A percentile compares a stretch with the other conserved stretches of the same genome.
phyloP scores from a whole-genome alignment of 2,113 vertebrate genomes.

The Lampris incognitus region DNA sequence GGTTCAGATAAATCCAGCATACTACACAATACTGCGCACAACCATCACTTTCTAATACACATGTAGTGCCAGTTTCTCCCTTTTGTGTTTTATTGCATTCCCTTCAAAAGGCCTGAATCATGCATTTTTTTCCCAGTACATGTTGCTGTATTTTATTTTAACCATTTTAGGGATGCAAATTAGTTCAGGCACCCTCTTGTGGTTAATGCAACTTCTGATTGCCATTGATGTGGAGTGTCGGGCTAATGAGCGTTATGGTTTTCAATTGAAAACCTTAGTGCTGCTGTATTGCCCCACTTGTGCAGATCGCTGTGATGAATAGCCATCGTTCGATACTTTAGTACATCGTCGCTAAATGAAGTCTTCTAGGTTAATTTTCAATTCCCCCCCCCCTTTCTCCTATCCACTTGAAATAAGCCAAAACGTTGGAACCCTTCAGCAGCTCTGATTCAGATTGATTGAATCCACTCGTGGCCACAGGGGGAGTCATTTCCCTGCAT shows the following conservation, averaged over 20 bases:
- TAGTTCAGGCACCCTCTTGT: slow-evolving; percentile 64
- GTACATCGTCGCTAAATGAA: slow-evolving; percentile 79
- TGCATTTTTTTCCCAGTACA: slow-evolving; percentile 59
- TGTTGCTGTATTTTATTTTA: slow-evolving; percentile 59
- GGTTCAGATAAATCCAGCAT: background rate
- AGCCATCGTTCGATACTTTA: slow-evolving; percentile 79
- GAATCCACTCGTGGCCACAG: slow-evolving; percentile 75
- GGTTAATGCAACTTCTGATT: slow-evolving; percentile 81
- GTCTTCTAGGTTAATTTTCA: slow-evolving; percentile 79
- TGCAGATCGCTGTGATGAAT: slow-evolving; percentile 80
- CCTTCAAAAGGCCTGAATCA: slow-evolving; percentile 40
- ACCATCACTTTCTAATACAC: background rate
- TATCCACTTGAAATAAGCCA: slow-evolving; percentile 78
- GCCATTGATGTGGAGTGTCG: slow-evolving; percentile 77
- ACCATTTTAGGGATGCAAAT: slow-evolving; percentile 59
- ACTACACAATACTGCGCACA: background rate
- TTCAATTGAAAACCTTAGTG: slow-evolving; percentile 84
- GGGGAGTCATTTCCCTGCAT: slow-evolving; percentile 74
- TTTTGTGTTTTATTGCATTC: too few relatives aligned
- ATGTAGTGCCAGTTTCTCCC: too few relatives aligned
- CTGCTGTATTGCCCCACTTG: slow-evolving; percentile 71
- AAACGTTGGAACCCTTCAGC: slow-evolving; percentile 77
- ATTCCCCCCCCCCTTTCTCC: slow-evolving; percentile 50
- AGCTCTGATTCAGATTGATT: slow-evolving; percentile 79
- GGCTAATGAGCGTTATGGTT: slow-evolving; percentile 81